phyloP scores from a whole-genome alignment of 2,888 invertebrate genomes.

The Cephus spinipes region DNA sequence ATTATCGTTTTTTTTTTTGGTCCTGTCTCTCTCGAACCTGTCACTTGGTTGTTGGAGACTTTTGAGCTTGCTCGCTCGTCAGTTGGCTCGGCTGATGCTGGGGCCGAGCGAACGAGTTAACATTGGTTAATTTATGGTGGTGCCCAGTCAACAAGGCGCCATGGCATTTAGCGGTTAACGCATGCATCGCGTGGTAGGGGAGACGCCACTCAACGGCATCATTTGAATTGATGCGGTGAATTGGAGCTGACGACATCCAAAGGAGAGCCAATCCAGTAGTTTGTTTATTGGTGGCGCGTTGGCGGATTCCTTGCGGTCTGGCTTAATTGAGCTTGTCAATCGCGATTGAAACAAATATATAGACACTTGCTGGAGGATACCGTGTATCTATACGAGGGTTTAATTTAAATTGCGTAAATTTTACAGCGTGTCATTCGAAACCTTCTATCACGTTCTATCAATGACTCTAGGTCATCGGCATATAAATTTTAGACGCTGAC shows the following conservation, averaged over 20 bases:
- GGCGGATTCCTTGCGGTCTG: constrained; percentile 52
- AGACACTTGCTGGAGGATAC: background rate
- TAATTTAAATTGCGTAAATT: background rate
- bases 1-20: background rate
- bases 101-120: constrained; percentile 33
- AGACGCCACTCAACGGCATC: constrained; percentile 54
- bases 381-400: background rate
- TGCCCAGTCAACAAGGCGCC: constrained; percentile 62
- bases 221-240: constrained; percentile 61
- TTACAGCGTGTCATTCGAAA: background rate
- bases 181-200: constrained; percentile 29
- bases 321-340: constrained; percentile 51
- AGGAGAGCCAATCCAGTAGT: constrained; percentile 51
- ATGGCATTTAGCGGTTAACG: constrained; percentile 58
- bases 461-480: no score
- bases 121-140: constrained; percentile 59
- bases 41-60: background rate
- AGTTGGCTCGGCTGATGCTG: no score
- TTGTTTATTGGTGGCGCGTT: constrained; percentile 57
- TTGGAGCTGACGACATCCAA: constrained; percentile 56
- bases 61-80: no score
- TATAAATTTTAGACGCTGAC: no score
- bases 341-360: constrained; percentile 44
- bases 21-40: background rate
- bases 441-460: no score